Evolutionary conservation across 2,888 invertebrate genomes (phyloP).

Genomic region (Harpalus rufipes): DNA sequence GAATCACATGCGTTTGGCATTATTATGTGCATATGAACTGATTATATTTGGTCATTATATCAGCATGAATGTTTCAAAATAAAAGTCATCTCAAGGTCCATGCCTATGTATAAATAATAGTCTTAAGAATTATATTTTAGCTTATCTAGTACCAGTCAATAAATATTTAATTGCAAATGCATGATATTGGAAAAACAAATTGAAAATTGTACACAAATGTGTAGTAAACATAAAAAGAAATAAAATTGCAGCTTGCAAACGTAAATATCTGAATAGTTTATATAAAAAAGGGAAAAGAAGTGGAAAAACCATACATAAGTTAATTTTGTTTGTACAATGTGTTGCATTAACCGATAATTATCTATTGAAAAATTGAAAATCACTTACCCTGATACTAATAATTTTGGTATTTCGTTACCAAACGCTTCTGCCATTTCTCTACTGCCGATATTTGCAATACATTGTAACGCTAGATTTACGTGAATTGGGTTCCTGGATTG

Average conservation of each 20-base stretch:
- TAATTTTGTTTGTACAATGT: background rate
- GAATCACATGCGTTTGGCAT: too few species aligned
- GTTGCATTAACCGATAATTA: background rate
- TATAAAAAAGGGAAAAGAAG: background rate
- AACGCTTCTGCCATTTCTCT: slow-evolving; percentile 99
- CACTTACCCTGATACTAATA: slow-evolving; percentile 95
- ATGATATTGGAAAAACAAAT: too few species aligned
- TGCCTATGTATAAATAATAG: too few species aligned
- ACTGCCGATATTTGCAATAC: slow-evolving; percentile 99
- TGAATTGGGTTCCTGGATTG: slow-evolving; percentile 98
- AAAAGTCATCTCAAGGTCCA: too few species aligned
- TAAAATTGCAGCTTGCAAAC: background rate
- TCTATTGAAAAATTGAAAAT: slow-evolving; percentile 31
- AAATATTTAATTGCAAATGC: too few species aligned
- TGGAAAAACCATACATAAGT: slow-evolving; percentile 14
- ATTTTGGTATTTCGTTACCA: slow-evolving; percentile 97
- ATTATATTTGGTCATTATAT: too few species aligned
- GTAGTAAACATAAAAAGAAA: background rate
- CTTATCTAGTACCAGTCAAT: too few species aligned
- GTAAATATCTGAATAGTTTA: background rate
- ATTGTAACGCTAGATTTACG: slow-evolving; percentile 98
- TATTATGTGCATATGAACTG: too few species aligned
- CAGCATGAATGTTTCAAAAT: too few species aligned
- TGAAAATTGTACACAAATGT: background rate
- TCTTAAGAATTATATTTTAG: too few species aligned